Evolutionary conservation across 2,797 vertebrate genomes (phyloP), one percentile per base, ranked within the genome.

Genomic region (Bryconaethiops microstoma): DNA sequence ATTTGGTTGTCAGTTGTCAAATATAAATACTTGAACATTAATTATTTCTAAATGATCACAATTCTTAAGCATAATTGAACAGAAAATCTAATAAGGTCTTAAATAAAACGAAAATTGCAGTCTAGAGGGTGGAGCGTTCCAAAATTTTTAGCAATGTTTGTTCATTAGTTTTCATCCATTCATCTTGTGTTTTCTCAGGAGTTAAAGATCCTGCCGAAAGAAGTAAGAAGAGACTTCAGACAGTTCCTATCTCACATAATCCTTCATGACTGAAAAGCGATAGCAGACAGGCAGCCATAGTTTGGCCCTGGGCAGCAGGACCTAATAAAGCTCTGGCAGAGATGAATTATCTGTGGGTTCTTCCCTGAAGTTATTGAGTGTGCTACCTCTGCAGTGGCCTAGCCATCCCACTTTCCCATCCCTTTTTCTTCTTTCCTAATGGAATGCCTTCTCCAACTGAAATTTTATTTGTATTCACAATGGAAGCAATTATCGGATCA

Each of bases 261-360:
- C 65, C 23, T 80, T 70, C 57, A 19, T 57, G 52, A 73, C 40
- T 40, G 71, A 73, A 17, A 73, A 57, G 54, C 29, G 59, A 6
- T 57, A 25, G 13, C 39, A 59, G 0, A 63, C 55, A 48, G 67
- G 74, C 78, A 69, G 69, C 59, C 54, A 21, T 57, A 14, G 9
- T 59, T 21, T 70, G 21, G 0, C 4, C 63, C 70, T 40, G 77
- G 59, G 54, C 10, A 64, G 64, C 39, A 70, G 55, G 57, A 78
- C 25, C 29, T 71, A 76, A 84, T 75, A 75, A 78, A 69, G 50
- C 71, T 72, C 76, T 19, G 50, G 62, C 54, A 77, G 35, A 80
- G 74, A 83, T 80, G 60, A 83, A 83, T 72, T 42, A 52, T 45
- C 59, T 48, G 39, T 4, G 5, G 23, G 35, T 45, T 81, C 35